Conservation (phyloP, 2,888 invertebrate genomes). For the Caenorhabditis panamensis region DNA sequence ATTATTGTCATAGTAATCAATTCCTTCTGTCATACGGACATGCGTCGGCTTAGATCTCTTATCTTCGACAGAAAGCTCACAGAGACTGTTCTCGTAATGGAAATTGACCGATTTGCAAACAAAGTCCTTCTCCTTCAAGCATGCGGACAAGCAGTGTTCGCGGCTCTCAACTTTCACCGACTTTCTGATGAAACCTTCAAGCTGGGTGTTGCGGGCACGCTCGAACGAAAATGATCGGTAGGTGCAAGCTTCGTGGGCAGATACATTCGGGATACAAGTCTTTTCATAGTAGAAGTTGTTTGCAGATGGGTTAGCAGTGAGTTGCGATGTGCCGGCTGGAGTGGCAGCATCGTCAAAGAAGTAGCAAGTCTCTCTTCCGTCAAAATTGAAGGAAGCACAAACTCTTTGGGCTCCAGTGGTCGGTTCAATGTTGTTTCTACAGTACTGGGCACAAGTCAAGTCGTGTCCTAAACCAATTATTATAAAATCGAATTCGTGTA, state of each 20-base stretch:
- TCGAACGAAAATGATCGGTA: constrained; percentile 83
- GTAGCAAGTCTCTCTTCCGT: constrained; percentile 81
- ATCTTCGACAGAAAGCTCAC: constrained; percentile 83
- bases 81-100: constrained; percentile 82
- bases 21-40: constrained; percentile 82
- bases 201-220: constrained; percentile 83
- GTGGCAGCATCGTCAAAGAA: constrained; percentile 81
- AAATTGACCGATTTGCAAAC: constrained; percentile 84
- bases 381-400: constrained; percentile 81
- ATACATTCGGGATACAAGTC: constrained; percentile 81
- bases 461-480: constrained; percentile 74
- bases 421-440: constrained; percentile 81
- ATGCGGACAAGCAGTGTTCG: constrained; percentile 83
- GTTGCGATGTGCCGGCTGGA: constrained; percentile 79
- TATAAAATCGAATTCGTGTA: neutral
- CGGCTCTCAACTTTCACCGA: constrained; percentile 82
- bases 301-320: constrained; percentile 81
- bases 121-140: constrained; percentile 83
- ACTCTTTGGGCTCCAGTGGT: constrained; percentile 81
- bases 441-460: constrained; percentile 81
- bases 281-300: constrained; percentile 82
- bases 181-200: constrained; percentile 83
- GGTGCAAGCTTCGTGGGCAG: constrained; percentile 81
- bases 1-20: constrained; percentile 84
- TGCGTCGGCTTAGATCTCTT: constrained; percentile 83